Conservation (phyloP, 2,113 vertebrate species). For the Budorcas taxicolor region DNA sequence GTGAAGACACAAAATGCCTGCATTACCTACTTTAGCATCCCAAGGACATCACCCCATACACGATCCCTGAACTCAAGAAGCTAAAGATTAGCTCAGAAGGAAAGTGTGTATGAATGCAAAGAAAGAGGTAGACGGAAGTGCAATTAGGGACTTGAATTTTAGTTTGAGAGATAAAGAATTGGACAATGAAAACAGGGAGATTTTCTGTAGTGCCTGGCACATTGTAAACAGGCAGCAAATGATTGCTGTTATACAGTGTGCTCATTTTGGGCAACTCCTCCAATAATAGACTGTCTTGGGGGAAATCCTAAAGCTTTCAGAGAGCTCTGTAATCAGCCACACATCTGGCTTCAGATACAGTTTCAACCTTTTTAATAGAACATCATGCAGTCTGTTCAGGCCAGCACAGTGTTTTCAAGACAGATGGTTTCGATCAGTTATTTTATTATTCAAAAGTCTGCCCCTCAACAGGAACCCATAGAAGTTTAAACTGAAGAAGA, state of each 20-base stretch:
- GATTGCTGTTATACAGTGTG: background rate
- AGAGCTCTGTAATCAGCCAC: background rate
- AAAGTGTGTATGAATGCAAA: background rate
- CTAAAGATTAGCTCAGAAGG: background rate
- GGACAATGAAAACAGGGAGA: background rate
- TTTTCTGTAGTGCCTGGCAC: background rate
- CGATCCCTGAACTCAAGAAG: background rate
- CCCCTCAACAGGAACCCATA: constrained; percentile 43
- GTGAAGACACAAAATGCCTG: background rate
- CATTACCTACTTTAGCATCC: background rate
- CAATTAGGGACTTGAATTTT: background rate
- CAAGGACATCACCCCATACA: background rate
- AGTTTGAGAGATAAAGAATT: background rate
- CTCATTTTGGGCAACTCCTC: background rate
- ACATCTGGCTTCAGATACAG: background rate
- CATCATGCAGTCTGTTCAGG: background rate
- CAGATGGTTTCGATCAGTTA: constrained; percentile 64
- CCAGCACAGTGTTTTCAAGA: constrained; percentile 13
- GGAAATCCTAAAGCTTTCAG: background rate
- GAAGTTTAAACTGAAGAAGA: constrained; percentile 58
- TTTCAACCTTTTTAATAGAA: constrained; percentile 18
- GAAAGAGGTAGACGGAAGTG: background rate
- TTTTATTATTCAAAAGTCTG: constrained; percentile 64
- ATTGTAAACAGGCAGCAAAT: background rate
- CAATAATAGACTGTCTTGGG: background rate